phyloP scores from a whole-genome alignment of 1,140 invertebrate species.

The Saccostrea echinata region DNA sequence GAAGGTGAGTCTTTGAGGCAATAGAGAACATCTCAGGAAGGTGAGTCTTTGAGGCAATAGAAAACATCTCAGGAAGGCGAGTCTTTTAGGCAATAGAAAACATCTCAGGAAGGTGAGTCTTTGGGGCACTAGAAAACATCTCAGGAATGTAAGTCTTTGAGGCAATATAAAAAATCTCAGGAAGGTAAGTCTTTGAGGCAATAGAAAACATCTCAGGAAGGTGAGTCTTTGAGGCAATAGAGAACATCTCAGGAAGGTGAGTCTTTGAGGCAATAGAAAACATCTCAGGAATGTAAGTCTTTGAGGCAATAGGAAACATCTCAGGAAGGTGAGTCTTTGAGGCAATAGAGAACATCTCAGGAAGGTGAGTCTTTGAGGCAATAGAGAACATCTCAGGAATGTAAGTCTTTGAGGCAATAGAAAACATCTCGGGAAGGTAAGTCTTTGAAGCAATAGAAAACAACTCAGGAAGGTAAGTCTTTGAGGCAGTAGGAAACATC shows the following conservation, averaged over 20 bases:
- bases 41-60: slow-evolving; percentile 89
- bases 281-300: slow-evolving; percentile 85
- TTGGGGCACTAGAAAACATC: slow-evolving; percentile 94
- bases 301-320: slow-evolving; percentile 94
- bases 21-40: slow-evolving; percentile 93
- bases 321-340: slow-evolving; percentile 88
- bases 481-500: slow-evolving; percentile 94
- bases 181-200: slow-evolving; percentile 86
- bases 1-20: slow-evolving; percentile 86
- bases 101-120: slow-evolving; percentile 85
- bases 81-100: slow-evolving; percentile 92
- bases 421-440: slow-evolving; percentile 88
- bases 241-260: slow-evolving; percentile 88
- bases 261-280: slow-evolving; percentile 92
- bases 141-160: slow-evolving; percentile 88
- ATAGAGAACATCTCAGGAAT: slow-evolving; percentile 93
- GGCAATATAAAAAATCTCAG: slow-evolving; percentile 92
- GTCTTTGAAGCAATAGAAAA: slow-evolving; percentile 92
- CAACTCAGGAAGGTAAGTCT: slow-evolving; percentile 85
- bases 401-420: slow-evolving; percentile 89
- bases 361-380: slow-evolving; percentile 86
- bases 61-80: slow-evolving; percentile 88
- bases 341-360: slow-evolving; percentile 92
- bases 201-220: slow-evolving; percentile 93
- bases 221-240: slow-evolving; percentile 89